Percentiles rank a stretch among this genome's conserved stretches.
Evolutionary conservation across 2,888 invertebrate species (phyloP).

Genomic region (Callinectes sapidus): DNA sequence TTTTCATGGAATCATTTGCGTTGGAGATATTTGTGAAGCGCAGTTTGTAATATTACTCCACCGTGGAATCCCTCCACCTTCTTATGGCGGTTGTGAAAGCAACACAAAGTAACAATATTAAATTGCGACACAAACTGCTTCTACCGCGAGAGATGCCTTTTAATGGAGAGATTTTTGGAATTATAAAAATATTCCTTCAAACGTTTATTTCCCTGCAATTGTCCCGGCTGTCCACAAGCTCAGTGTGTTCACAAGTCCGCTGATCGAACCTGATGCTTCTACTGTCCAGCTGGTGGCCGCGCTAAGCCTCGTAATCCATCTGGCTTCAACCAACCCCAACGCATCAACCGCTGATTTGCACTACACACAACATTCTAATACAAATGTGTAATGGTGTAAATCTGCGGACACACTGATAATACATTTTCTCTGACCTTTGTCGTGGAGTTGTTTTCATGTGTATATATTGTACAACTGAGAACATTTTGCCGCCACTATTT

Average conservation of each 20-base stretch:
- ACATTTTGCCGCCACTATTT: neutral
- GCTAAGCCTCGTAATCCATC: neutral
- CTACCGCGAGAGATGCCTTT: neutral
- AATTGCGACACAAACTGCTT: neutral
- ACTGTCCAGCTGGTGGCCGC: conserved; percentile 1
- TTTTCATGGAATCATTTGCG: neutral
- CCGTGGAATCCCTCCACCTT: neutral
- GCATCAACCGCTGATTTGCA: conserved; percentile 32
- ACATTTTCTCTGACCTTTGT: neutral
- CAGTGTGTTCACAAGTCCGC: neutral
- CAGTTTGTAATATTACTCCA: neutral
- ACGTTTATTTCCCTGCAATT: neutral
- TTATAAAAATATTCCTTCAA: neutral
- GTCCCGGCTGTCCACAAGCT: neutral
- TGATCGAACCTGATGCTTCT: conserved; percentile 22
- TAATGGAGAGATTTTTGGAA: neutral
- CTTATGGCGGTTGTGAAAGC: neutral
- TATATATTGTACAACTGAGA: neutral
- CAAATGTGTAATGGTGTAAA: conserved; percentile 33
- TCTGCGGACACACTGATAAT: neutral
- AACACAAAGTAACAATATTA: neutral
- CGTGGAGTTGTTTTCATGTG: conserved; percentile 16
- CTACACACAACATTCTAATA: conserved; percentile 33
- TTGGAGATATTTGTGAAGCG: neutral
- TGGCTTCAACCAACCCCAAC: neutral